Conservation (phyloP, 2,888 invertebrate genomes). For the Ariolimax columbianus region DNA sequence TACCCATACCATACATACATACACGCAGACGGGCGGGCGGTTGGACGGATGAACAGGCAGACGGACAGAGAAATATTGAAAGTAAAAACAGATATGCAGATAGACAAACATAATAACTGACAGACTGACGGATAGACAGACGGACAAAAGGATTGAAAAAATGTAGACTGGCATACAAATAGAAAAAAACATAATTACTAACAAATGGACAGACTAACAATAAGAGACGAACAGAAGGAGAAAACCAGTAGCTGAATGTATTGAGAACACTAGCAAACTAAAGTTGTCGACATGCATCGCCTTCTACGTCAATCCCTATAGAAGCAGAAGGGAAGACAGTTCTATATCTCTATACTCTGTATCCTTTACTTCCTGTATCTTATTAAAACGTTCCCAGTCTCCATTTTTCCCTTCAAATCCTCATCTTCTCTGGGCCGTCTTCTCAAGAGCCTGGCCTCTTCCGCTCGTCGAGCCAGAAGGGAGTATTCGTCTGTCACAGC, state of each 20-base stretch:
- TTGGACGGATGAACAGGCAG: too few relatives aligned
- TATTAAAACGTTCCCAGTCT: neutral
- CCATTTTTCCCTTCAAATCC: neutral
- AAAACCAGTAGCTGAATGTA: neutral
- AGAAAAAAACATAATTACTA: too few relatives aligned
- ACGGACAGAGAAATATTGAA: too few relatives aligned
- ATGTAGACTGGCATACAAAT: too few relatives aligned
- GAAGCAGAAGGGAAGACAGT: neutral
- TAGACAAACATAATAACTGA: too few relatives aligned
- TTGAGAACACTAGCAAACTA: neutral
- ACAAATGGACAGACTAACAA: too few relatives aligned
- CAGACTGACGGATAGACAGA: too few relatives aligned
- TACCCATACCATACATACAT: too few relatives aligned
- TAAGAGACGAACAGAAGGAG: neutral
- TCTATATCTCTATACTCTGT: neutral
- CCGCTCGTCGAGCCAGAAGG: neutral
- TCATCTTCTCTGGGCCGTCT: neutral
- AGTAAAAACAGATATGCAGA: too few relatives aligned
- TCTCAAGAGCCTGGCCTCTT: neutral
- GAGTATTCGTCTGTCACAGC: constrained; percentile 17
- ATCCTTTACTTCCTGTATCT: neutral
- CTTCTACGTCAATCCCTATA: neutral
- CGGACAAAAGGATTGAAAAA: too few relatives aligned
- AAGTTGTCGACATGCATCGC: neutral
- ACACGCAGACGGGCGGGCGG: too few relatives aligned